A percentile compares a stretch with the other conserved stretches of the same genome.
Evolutionary conservation across 1,140 invertebrate species (phyloP).

Genomic region (Matsumurasca onukii): DNA sequence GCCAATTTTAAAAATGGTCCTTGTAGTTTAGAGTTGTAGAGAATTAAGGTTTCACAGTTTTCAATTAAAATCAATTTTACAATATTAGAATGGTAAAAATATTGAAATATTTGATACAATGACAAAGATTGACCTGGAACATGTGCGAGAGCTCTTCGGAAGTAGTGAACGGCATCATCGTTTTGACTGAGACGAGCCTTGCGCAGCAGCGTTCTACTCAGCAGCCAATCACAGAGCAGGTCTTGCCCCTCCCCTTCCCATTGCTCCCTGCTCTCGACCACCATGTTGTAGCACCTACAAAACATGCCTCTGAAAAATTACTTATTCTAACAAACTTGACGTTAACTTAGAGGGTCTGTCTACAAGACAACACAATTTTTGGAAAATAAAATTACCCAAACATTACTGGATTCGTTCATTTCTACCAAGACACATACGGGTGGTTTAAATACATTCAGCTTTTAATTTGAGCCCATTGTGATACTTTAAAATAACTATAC

Average conservation of each 20-base stretch:
- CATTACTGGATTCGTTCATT: background rate
- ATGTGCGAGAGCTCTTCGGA: slow-evolving; percentile 15
- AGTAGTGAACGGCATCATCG: slow-evolving; percentile 10
- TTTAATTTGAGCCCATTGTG: background rate
- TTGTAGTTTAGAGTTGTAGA: too few species aligned
- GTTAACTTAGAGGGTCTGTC: background rate
- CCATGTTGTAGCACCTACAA: background rate
- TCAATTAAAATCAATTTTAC: too few species aligned
- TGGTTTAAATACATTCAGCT: background rate
- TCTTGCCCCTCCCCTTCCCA: background rate
- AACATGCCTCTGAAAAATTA: background rate
- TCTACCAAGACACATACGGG: background rate
- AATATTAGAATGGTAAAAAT: background rate
- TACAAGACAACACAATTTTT: background rate
- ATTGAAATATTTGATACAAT: too few species aligned
- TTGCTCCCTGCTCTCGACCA: background rate
- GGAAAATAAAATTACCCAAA: background rate
- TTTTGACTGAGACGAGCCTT: background rate
- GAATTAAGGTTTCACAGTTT: too few species aligned
- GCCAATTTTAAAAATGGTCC: too few species aligned
- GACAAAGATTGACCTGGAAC: slow-evolving; percentile 8
- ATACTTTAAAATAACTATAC: background rate
- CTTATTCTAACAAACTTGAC: background rate
- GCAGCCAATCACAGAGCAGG: slow-evolving; percentile 15
- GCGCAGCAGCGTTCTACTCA: background rate